These are phyloP conservation scores for Galeruca laticollis DNA, from an alignment of 2,888 invertebrate species.

Conservation along the genomic window DNA sequence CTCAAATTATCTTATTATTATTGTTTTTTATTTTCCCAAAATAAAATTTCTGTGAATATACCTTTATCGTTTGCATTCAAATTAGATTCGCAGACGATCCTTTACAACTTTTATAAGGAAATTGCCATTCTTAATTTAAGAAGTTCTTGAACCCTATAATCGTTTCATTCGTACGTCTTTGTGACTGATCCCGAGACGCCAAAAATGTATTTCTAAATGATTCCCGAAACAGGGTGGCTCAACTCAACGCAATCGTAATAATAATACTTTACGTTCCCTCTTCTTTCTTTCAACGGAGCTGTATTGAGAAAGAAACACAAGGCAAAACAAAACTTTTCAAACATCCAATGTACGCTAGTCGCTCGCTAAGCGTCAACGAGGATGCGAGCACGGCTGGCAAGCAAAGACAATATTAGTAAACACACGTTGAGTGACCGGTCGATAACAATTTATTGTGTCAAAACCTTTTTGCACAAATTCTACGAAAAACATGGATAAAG, in stretches of 20 bases:
- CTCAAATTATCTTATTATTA: not conserved
- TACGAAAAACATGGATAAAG: slow-evolving; percentile 24
- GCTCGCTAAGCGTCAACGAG: slow-evolving; percentile 7
- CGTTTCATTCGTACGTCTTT: slow-evolving; percentile 7
- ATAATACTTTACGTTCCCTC: not conserved
- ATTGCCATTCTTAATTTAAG: slow-evolving; percentile 2
- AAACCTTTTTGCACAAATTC: slow-evolving; percentile 12
- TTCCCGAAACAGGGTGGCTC: slow-evolving; percentile 19
- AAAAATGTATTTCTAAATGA: slow-evolving; percentile 17
- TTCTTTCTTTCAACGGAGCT: slow-evolving; percentile 10
- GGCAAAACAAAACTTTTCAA: slow-evolving; percentile 14
- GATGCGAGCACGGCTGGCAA: slow-evolving; percentile 9
- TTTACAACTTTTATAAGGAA: not conserved
- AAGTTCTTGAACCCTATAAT: slow-evolving; percentile 11
- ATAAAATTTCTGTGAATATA: not conserved
- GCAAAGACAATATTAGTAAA: not conserved
- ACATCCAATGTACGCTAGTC: slow-evolving; percentile 3
- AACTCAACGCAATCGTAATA: not conserved
- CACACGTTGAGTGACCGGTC: slow-evolving; percentile 5
- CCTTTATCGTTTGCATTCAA: not conserved
- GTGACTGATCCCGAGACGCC: slow-evolving; percentile 7
- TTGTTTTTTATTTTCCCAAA: too few species aligned
- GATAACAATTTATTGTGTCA: slow-evolving; percentile 11
- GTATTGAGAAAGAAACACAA: not conserved
- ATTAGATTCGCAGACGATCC: not conserved